Conservation (phyloP, 2,888 invertebrate genomes). For the Machimus atricapillus region DNA sequence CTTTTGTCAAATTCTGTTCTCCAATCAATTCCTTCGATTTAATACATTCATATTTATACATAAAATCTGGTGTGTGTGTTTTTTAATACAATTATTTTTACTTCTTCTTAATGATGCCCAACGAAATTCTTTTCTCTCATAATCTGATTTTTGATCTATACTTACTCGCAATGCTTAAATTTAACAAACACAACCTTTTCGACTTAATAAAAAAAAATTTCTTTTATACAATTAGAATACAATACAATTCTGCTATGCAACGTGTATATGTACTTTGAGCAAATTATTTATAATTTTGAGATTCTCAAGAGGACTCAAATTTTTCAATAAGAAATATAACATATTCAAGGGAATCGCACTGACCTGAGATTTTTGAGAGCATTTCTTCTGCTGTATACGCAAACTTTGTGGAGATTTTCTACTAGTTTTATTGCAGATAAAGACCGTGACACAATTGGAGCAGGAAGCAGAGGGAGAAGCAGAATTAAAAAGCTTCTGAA, state of each 20-base stretch:
- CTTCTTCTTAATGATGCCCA: background rate
- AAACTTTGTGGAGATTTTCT: background rate
- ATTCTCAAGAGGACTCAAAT: background rate
- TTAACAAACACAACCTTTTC: background rate
- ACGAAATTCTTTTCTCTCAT: background rate
- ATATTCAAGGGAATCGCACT: background rate
- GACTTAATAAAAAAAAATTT: background rate
- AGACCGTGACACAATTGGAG: background rate
- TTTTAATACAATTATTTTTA: background rate
- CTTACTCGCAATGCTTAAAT: background rate
- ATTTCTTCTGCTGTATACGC: background rate
- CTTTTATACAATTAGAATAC: background rate
- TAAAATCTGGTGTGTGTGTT: background rate
- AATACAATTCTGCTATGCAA: background rate
- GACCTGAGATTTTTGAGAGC: background rate
- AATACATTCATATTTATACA: background rate
- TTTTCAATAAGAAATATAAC: background rate
- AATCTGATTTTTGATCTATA: background rate
- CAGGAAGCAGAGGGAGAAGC: background rate
- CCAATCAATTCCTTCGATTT: background rate
- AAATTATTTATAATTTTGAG: background rate
- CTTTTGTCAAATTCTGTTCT: background rate
- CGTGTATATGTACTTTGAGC: background rate
- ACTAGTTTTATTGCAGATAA: background rate
- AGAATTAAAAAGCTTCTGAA: too few relatives aligned